These are phyloP conservation scores for Hyperoplus lanceolatus DNA, from an alignment of 2,797 vertebrate genomes.

Conservation along the genomic window DNA sequence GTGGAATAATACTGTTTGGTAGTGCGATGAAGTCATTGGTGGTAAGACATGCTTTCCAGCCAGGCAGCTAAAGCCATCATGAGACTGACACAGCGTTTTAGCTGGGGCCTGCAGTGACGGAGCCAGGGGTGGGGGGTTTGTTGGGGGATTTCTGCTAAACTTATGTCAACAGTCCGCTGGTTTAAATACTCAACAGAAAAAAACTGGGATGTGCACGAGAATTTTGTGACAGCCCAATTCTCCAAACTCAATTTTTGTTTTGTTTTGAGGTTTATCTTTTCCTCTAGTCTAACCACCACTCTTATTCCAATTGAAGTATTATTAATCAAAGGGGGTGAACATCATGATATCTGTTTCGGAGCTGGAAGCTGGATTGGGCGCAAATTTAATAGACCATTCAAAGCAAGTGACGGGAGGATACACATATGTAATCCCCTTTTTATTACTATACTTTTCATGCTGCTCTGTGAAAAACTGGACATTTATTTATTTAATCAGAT, in stretches of 20 bases:
- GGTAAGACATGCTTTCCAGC: constrained; percentile 69
- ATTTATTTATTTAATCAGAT: constrained; percentile 51
- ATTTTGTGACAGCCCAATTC: constrained; percentile 24
- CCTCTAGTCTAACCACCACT: not conserved
- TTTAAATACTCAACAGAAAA: constrained; percentile 53
- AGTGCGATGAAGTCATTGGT: constrained; percentile 74
- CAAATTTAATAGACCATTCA: constrained; percentile 47
- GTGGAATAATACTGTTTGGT: constrained; percentile 63
- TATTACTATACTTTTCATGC: constrained; percentile 33
- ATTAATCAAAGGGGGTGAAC: constrained; percentile 37
- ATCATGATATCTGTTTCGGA: constrained; percentile 36
- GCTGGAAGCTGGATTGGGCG: constrained; percentile 17
- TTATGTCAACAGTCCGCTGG: constrained; percentile 56
- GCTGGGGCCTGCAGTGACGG: constrained; percentile 40
- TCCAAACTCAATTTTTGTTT: not conserved
- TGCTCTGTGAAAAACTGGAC: constrained; percentile 21
- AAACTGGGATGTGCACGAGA: not conserved
- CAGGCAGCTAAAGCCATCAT: constrained; percentile 62
- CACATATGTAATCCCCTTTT: constrained; percentile 46
- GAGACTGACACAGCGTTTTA: constrained; percentile 72
- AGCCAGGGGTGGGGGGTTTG: constrained; percentile 3
- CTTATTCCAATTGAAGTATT: constrained; percentile 19
- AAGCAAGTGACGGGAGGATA: constrained; percentile 19
- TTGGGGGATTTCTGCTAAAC: constrained; percentile 54
- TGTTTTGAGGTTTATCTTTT: constrained; percentile 22